Conservation (phyloP, 2,797 vertebrate species). For the Sebastes nivosus region DNA sequence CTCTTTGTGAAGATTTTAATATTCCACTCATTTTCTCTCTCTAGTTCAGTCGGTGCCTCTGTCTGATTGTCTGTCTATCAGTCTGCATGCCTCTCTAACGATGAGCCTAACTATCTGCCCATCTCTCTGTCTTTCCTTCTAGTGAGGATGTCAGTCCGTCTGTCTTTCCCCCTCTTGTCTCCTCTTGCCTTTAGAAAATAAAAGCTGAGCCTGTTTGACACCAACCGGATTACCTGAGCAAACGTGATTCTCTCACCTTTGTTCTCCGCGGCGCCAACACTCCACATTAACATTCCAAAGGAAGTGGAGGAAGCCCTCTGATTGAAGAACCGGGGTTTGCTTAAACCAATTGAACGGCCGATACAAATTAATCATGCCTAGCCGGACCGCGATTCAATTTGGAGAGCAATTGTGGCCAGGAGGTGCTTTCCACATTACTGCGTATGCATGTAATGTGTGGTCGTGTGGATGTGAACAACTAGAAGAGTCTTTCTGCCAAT, state of each 20-base stretch:
- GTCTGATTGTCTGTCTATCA: background rate
- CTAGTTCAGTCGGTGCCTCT: slow-evolving; percentile 16
- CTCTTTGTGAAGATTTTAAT: slow-evolving; percentile 30
- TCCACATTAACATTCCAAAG: slow-evolving; percentile 73
- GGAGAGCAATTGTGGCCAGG: slow-evolving; percentile 1
- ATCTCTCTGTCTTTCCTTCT: background rate
- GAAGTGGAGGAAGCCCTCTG: slow-evolving; percentile 44
- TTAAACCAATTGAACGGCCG: slow-evolving; percentile 42
- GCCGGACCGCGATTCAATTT: background rate
- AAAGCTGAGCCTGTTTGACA: slow-evolving; percentile 62
- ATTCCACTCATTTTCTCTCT: slow-evolving; percentile 33
- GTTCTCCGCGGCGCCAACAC: slow-evolving; percentile 58
- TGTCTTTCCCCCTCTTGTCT: slow-evolving; percentile 3
- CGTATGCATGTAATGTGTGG: background rate
- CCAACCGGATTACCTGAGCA: slow-evolving; percentile 69
- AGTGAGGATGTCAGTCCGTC: background rate
- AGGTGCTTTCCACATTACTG: background rate
- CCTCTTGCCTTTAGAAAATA: slow-evolving; percentile 44
- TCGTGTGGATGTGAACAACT: background rate
- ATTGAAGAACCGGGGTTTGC: slow-evolving; percentile 63
- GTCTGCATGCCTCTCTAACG: slow-evolving; percentile 20
- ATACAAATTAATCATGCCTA: slow-evolving; percentile 52
- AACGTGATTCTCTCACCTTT: slow-evolving; percentile 70
- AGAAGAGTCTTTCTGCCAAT: background rate
- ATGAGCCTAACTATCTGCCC: slow-evolving; percentile 23